Evolutionary conservation across 2,113 vertebrate species (phyloP), one percentile per base, ranked within the genome.

Genomic region (Hippocampus comes): DNA sequence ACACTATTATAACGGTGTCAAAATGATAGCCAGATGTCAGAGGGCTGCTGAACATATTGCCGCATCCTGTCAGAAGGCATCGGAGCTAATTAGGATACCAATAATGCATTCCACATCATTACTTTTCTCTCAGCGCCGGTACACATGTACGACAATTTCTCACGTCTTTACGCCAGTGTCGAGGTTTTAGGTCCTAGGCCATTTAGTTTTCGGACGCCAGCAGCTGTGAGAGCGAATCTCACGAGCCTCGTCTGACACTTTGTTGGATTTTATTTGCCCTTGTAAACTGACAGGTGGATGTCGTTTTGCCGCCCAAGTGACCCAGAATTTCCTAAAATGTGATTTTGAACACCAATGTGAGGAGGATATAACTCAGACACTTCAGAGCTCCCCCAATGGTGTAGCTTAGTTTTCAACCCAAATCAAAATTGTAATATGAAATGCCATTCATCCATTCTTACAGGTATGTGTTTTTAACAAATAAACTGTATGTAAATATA

Each of bases 11-110:
- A 21, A 23, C 21, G 23, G 21, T 43, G 63, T 65, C 38, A 65
- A 65, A 65, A 65, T 65, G 63, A 43, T 17, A 11, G 63, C 63
- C 63, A 65, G 63, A 65, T 65, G 63, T 41, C 38, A 64, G 63
- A 64, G 20, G 63, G 18, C 11, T 42, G 11, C 10, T 43, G 17
- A 65, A 65, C 63, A 65, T 46, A 25, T 65, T 65, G 63, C 21
- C 4, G 20, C 42, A 2, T 65, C 38, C 63, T 43, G 61, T 63
- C 61, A 63, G 18, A 41, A 41, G 34, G 34, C 20, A 12, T 9
- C 20, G n/a, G 41, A 42, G 63, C 41, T 65, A 46, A 65, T 65
- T 65, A 65, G 41, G 63, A 15, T 23, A 20, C 18, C 61, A 43
- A 43, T 65, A 43, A 23, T 43, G 14, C 63, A 65, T 43, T 65